phyloP scores from a whole-genome alignment of 2,888 invertebrate species.

The Nysson spinosus region DNA sequence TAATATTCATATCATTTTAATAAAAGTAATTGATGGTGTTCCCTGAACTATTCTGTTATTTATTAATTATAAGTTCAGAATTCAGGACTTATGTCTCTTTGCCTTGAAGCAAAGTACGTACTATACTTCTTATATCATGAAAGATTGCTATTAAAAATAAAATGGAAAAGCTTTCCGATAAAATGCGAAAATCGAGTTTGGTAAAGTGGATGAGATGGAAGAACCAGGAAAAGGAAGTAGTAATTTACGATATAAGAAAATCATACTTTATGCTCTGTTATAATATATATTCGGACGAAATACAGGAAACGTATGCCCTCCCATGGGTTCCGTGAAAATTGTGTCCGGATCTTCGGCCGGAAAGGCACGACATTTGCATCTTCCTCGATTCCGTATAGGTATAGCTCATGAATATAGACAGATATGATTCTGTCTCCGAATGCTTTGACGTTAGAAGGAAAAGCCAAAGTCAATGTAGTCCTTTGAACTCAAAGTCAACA shows the following conservation, averaged over 20 bases:
- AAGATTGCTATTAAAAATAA: too few relatives aligned
- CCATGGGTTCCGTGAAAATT: slow-evolving; percentile 58
- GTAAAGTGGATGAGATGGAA: slow-evolving; percentile 36
- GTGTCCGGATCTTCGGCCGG: slow-evolving; percentile 57
- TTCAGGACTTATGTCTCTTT: too few relatives aligned
- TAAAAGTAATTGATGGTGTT: too few relatives aligned
- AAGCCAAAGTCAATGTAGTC: slow-evolving; percentile 45
- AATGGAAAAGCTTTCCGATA: too few relatives aligned
- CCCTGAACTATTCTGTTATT: too few relatives aligned
- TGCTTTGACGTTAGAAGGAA: slow-evolving; percentile 50
- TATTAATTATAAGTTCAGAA: too few relatives aligned
- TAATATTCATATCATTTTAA: too few relatives aligned
- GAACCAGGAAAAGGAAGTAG: slow-evolving; percentile 43
- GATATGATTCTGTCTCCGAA: slow-evolving; percentile 61
- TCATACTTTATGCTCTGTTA: slow-evolving; percentile 59
- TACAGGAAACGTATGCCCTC: slow-evolving; percentile 61
- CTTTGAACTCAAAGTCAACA: slow-evolving; percentile 53
- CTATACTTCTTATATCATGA: too few relatives aligned
- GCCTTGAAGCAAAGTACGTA: too few relatives aligned
- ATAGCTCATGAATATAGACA: slow-evolving; percentile 65
- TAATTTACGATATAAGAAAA: slow-evolving; percentile 45
- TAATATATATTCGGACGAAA: slow-evolving; percentile 58
- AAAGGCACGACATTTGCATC: slow-evolving; percentile 63
- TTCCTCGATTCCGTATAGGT: slow-evolving; percentile 53
- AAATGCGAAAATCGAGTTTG: too few relatives aligned